A percentile compares a stretch with the other conserved stretches of the same genome.
phyloP scores from a whole-genome alignment of 2,888 invertebrate genomes.

The Sycophila texana region DNA sequence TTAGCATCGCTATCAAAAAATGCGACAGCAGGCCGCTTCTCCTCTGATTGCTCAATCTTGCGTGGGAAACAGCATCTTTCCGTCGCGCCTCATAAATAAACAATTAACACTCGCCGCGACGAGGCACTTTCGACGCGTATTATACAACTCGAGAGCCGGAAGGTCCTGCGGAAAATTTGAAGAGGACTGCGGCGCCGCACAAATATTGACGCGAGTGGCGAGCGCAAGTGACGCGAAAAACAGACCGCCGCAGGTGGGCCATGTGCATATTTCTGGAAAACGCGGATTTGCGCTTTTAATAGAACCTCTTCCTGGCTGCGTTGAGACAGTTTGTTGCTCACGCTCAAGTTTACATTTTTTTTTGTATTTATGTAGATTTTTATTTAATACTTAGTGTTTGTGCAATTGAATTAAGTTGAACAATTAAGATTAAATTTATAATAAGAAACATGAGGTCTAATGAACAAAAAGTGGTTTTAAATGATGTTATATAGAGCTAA shows the following conservation, averaged over 20 bases:
- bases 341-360: too few relatives aligned
- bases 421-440: too few relatives aligned
- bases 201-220: not conserved
- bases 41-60: conserved; percentile 68
- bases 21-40: conserved; percentile 61
- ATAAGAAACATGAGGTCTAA: too few relatives aligned
- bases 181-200: conserved; percentile 17
- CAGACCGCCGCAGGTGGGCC: not conserved
- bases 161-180: conserved; percentile 21
- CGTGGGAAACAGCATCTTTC: conserved; percentile 37
- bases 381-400: too few relatives aligned
- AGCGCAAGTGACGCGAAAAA: not conserved
- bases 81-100: conserved; percentile 53
- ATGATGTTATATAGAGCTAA: too few relatives aligned
- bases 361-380: too few relatives aligned
- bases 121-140: not conserved
- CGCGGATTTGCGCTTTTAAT: not conserved
- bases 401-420: too few relatives aligned
- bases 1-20: conserved; percentile 71
- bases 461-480: too few relatives aligned
- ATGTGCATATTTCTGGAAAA: conserved; percentile 44
- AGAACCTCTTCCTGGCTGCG: too few relatives aligned
- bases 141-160: not conserved
- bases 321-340: too few relatives aligned
- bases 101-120: conserved; percentile 47